These are phyloP conservation scores for Drosophila simulans DNA, from an alignment of 1,140 invertebrate genomes.

Conservation along the genomic window DNA sequence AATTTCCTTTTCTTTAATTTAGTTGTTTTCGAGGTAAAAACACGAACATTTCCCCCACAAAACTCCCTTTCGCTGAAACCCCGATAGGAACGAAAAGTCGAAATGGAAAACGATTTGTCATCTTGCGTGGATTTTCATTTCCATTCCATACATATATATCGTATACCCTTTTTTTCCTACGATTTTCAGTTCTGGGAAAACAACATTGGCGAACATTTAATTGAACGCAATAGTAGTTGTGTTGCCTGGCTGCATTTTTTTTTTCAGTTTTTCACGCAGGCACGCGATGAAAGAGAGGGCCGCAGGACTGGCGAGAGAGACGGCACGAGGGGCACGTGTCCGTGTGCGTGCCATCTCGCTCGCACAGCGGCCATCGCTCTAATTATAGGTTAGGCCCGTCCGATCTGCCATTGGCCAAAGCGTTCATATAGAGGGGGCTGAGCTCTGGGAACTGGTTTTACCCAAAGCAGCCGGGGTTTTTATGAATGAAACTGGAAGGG, in stretches of 20 bases:
- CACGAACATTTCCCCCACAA: not conserved
- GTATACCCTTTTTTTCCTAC: not conserved
- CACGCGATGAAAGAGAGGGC: conserved; percentile 14
- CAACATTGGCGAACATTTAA: conserved; percentile 43
- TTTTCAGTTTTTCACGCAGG: conserved; percentile 9
- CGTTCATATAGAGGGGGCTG: conserved; percentile 49
- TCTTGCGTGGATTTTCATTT: conserved; percentile 30
- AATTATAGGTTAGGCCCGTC: conserved; percentile 80
- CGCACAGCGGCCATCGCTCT: conserved; percentile 83
- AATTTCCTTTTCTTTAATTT: not conserved
- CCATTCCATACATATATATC: not conserved
- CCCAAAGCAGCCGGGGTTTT: conserved; percentile 15
- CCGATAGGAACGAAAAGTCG: conserved; percentile 23
- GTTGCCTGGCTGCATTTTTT: conserved; percentile 22
- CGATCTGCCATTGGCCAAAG: conserved; percentile 62
- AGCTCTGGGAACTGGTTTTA: conserved; percentile 47
- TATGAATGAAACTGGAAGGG: conserved; percentile 23
- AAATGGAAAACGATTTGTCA: conserved; percentile 54
- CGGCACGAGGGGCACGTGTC: conserved; percentile 38
- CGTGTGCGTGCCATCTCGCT: conserved; percentile 43
- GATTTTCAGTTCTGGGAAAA: conserved; percentile 22
- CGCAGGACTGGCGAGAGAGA: conserved; percentile 23
- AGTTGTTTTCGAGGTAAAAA: conserved; percentile 2
- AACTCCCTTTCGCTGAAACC: conserved; percentile 13
- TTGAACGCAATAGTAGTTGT: conserved; percentile 25